phyloP scores from a whole-genome alignment of 2,888 invertebrate species.

The Acrocyrtus sp. region DNA sequence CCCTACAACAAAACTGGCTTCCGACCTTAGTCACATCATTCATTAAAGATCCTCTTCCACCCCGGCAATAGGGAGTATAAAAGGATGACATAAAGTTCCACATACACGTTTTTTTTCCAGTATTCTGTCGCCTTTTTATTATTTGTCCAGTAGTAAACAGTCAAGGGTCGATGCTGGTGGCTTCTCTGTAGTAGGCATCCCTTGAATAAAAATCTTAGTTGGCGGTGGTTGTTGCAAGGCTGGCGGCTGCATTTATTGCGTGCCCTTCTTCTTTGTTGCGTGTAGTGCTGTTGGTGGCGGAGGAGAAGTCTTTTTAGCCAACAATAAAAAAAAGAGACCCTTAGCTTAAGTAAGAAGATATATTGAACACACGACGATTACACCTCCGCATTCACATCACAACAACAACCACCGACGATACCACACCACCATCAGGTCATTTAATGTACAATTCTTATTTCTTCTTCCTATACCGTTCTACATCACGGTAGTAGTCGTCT shows the following conservation, averaged over 20 bases:
- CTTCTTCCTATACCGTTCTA: no score
- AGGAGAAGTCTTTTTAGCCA: slow-evolving; percentile 36
- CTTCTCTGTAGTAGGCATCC: slow-evolving; percentile 40
- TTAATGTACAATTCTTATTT: no score
- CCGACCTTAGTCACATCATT: slow-evolving; percentile 47
- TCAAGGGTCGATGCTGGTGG: slow-evolving; percentile 53
- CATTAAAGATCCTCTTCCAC: slow-evolving; percentile 32
- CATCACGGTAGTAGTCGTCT: no score
- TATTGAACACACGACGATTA: slow-evolving; percentile 40
- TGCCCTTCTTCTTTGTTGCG: not conserved
- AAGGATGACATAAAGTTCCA: slow-evolving; percentile 45
- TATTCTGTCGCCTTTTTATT: slow-evolving; percentile 37
- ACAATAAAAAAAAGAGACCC: slow-evolving; percentile 16
- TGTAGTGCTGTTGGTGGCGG: slow-evolving; percentile 43
- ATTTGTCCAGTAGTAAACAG: slow-evolving; percentile 44
- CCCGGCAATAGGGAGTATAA: slow-evolving; percentile 32
- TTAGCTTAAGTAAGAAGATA: slow-evolving; percentile 23
- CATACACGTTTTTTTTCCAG: no score
- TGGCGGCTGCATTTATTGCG: not conserved
- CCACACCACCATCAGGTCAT: no score
- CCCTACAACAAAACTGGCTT: slow-evolving; percentile 37
- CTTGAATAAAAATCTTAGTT: slow-evolving; percentile 40
- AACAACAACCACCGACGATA: not conserved
- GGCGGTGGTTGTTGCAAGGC: slow-evolving; percentile 40
- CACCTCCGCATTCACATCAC: slow-evolving; percentile 23